Percentiles rank a stretch among this genome's conserved stretches.
These are phyloP conservation scores for Bos javanicus DNA, from an alignment of 2,113 vertebrate species.

Conservation along the genomic window DNA sequence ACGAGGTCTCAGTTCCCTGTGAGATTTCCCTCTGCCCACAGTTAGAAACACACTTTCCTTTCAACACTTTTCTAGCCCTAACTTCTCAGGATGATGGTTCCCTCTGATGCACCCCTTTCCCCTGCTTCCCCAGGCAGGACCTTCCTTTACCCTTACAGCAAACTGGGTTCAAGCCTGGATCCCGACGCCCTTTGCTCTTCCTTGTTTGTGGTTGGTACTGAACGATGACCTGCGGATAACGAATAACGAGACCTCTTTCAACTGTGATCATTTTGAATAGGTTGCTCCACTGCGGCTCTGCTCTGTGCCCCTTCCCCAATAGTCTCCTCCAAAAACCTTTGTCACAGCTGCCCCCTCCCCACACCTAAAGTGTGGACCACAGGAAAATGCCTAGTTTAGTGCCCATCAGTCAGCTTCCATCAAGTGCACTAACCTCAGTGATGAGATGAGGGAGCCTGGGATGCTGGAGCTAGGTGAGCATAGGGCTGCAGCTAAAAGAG, in stretches of 20 bases:
- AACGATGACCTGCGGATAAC: rapidly evolving
- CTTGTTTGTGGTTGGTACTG: background rate
- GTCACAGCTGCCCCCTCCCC: too few species aligned
- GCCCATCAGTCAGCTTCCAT: background rate
- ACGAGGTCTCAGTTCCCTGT: background rate
- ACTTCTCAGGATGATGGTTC: background rate
- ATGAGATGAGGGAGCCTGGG: background rate
- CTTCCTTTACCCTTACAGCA: background rate
- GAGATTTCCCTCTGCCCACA: background rate
- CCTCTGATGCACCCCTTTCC: background rate
- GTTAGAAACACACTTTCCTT: background rate
- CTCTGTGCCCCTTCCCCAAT: background rate
- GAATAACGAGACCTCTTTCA: background rate
- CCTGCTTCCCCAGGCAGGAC: background rate
- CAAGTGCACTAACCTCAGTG: too few species aligned
- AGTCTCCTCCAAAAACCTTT: background rate
- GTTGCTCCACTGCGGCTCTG: background rate
- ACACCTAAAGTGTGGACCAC: background rate
- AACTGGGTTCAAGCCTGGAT: background rate
- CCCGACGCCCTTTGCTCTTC: background rate
- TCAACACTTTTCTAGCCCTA: too few species aligned
- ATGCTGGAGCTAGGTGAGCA: too few species aligned
- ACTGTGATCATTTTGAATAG: background rate
- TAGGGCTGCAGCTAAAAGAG: rapidly evolving
- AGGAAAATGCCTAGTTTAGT: background rate